These are phyloP conservation scores for Hesperia comma DNA, from an alignment of 2,888 invertebrate genomes.

Conservation along the genomic window DNA sequence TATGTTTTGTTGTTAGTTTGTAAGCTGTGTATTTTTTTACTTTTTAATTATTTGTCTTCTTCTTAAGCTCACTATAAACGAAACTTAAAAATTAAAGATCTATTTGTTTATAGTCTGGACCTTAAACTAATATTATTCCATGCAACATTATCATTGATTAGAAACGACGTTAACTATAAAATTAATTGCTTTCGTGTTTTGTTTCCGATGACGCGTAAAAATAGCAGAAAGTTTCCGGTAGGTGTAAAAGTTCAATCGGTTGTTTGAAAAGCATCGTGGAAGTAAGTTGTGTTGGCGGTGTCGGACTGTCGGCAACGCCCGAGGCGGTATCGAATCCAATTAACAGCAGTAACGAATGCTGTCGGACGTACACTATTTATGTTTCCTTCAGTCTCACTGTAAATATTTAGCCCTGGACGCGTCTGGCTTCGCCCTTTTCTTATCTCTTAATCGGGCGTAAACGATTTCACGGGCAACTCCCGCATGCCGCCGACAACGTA, in stretches of 20 bases:
- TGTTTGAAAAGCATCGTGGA: neutral
- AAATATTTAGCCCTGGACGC: constrained; percentile 77
- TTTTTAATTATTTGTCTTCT: too few species aligned
- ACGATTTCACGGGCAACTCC: constrained; percentile 61
- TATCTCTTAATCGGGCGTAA: constrained; percentile 71
- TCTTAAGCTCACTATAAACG: too few species aligned
- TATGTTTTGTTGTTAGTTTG: constrained; percentile 41
- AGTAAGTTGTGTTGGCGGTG: neutral
- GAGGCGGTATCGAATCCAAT: constrained; percentile 75
- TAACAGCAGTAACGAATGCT: constrained; percentile 75
- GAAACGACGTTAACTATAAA: too few species aligned
- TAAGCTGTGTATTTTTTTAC: neutral
- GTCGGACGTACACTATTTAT: constrained; percentile 76
- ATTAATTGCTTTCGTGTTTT: too few species aligned
- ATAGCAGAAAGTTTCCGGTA: neutral
- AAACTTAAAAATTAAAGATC: too few species aligned
- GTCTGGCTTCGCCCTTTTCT: constrained; percentile 74
- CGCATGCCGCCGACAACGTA: constrained; percentile 55
- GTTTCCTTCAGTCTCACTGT: constrained; percentile 77
- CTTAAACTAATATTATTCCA: too few species aligned
- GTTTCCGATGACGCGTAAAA: too few species aligned
- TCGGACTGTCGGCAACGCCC: constrained; percentile 45
- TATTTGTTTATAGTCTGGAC: too few species aligned
- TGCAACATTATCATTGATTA: too few species aligned
- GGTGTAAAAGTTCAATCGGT: neutral